Evolutionary conservation across 92 coral and sea anemone species (phyloP), one percentile per base, ranked within the genome.

Genomic region (Siderastrea radians): DNA sequence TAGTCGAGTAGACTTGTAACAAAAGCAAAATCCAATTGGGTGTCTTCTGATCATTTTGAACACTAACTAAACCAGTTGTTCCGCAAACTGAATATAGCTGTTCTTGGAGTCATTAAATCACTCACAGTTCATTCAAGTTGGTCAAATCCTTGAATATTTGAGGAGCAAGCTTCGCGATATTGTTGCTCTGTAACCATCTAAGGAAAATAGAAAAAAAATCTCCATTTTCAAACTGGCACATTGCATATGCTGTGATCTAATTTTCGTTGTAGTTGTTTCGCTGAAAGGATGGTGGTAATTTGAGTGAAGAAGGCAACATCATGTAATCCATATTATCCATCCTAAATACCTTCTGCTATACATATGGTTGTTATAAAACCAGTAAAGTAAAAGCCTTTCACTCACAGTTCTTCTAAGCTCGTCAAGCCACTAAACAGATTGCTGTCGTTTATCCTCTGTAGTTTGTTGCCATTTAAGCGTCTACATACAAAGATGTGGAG

Each of bases 61-160:
- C 3, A 10, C 57, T 53, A 53, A 2, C 57, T 53, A 53, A 53
- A 2, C 10, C 57, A 53, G 6, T 53, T 53, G 38, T 26, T 26
- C 38, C 38, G 38, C 38, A 26, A 26, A 26, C 38, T 26, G 38
- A 26, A 26, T 26, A 26, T 26, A 26, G 38, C 38, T 26, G 38
- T 26, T 26, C 38, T 26, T 26, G 38, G 38, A 26, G 38, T 59
- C 13, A 3, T 3, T 1, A 59, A 5, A 6, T 64, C 12, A 66
- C 71, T 66, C 71, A 66, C 71, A 66, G 71, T 7, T 38, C 48
- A 26, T 66, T n/a, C 71, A 66, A 66, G 71, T 8, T 66, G 71
- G 46, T 26, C 71, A 66, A 43, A 8, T 66, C 48, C 14, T 7
- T 6, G 38, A 66, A 66, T 2, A 43, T 7, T 26, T 7, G 8